Conservation (phyloP, 2,888 invertebrate species). For the Trachelus troglodyta region DNA sequence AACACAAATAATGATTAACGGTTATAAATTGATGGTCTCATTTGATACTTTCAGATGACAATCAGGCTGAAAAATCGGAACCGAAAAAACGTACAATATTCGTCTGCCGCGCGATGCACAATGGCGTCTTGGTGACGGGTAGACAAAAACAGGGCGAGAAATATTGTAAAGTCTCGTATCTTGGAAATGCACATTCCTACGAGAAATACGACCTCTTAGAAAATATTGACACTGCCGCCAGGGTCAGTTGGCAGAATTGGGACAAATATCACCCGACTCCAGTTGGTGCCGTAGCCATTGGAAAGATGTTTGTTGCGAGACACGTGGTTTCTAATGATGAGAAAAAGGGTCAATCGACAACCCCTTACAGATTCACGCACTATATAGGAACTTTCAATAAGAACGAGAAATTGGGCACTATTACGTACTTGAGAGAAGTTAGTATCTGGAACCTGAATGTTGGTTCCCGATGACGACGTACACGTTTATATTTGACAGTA, state of each 20-base stretch:
- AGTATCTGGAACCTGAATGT: slow-evolving; percentile 26
- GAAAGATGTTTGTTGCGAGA: slow-evolving; percentile 67
- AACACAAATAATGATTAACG: not conserved
- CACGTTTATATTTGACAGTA: not conserved
- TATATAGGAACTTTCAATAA: slow-evolving; percentile 78
- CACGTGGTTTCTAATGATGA: slow-evolving; percentile 53
- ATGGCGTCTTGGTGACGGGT: slow-evolving; percentile 81
- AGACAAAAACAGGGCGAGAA: slow-evolving; percentile 72
- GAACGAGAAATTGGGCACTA: slow-evolving; percentile 75
- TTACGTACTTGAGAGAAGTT: slow-evolving; percentile 75
- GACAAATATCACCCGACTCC: slow-evolving; percentile 75
- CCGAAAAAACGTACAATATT: slow-evolving; percentile 66
- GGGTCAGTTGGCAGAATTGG: slow-evolving; percentile 83
- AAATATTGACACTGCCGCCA: slow-evolving; percentile 81
- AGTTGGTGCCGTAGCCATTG: slow-evolving; percentile 75
- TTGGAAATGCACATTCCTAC: slow-evolving; percentile 71
- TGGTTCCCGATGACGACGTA: not conserved
- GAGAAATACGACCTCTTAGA: slow-evolving; percentile 78
- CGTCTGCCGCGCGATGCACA: slow-evolving; percentile 79
- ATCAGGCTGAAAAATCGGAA: slow-evolving; percentile 34
- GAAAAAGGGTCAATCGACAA: slow-evolving; percentile 22
- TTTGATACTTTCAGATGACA: slow-evolving; percentile 19
- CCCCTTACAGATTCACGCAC: slow-evolving; percentile 66
- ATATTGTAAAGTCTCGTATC: slow-evolving; percentile 74
- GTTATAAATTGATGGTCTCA: not conserved